A percentile compares a stretch with the other conserved stretches of the same genome.
These are phyloP conservation scores for Alouatta palliata DNA, from an alignment of 2,113 vertebrate genomes.

Conservation along the genomic window DNA sequence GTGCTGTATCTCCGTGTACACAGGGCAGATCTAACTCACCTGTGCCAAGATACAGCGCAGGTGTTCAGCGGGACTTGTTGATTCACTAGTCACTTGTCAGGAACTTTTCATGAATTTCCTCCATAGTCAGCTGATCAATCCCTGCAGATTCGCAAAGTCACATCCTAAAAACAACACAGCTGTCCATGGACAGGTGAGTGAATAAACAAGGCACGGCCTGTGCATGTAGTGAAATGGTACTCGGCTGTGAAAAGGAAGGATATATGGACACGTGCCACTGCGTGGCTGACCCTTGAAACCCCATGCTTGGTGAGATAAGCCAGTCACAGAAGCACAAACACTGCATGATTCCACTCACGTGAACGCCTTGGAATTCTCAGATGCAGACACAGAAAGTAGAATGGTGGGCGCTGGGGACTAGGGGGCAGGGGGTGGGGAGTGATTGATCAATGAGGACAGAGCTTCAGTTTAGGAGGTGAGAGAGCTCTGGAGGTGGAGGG, in stretches of 20 bases:
- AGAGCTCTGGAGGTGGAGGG: no score
- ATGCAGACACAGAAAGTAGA: not conserved
- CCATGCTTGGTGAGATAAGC: not conserved
- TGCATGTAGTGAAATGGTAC: not conserved
- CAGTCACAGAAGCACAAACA: not conserved
- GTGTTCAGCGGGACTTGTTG: not conserved
- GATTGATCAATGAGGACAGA: no score
- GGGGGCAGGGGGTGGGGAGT: accelerated
- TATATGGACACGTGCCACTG: accelerated
- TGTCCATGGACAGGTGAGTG: accelerated
- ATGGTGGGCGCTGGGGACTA: no score
- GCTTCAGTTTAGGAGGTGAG: no score
- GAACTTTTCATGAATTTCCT: no score
- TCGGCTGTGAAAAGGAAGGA: not conserved
- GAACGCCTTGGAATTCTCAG: accelerated
- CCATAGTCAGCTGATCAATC: not conserved
- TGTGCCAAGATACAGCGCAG: not conserved
- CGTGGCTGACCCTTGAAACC: no score
- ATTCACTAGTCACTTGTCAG: not conserved
- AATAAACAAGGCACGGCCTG: accelerated
- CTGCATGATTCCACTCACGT: not conserved
- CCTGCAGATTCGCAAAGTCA: no score
- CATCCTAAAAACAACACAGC: not conserved
- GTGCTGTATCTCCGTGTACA: accelerated
- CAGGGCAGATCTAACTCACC: no score